Evolutionary conservation across 1,140 invertebrate genomes (phyloP).

Genomic region (Tetramorium alpestre): DNA sequence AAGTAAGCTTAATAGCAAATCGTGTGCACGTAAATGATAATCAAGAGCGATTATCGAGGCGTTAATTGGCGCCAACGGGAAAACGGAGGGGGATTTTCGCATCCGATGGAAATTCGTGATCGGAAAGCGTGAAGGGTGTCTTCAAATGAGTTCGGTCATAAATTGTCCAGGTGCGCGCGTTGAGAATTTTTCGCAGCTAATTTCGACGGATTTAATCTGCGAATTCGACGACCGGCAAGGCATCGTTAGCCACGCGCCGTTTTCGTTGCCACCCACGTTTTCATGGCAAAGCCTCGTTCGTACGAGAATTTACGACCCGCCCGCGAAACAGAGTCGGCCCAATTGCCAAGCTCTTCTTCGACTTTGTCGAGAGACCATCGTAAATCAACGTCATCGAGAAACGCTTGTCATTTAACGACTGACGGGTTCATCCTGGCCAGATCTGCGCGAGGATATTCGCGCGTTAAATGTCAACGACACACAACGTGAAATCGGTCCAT

Average conservation of each 20-base stretch:
- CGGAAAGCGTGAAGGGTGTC: slow-evolving; percentile 8
- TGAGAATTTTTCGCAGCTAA: slow-evolving; percentile 35
- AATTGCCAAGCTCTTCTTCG: slow-evolving; percentile 22
- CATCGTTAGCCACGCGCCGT: not conserved
- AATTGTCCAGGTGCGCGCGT: slow-evolving; percentile 14
- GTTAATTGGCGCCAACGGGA: not conserved
- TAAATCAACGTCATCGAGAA: slow-evolving; percentile 46
- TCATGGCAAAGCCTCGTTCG: not conserved
- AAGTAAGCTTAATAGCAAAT: not conserved
- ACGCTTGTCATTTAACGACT: slow-evolving; percentile 47
- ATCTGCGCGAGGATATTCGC: not conserved
- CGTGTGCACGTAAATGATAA: slow-evolving; percentile 24
- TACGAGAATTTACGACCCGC: slow-evolving; percentile 43
- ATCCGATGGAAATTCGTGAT: slow-evolving; percentile 11
- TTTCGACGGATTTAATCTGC: slow-evolving; percentile 23
- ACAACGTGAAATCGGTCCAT: not conserved
- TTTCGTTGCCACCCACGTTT: slow-evolving; percentile 13
- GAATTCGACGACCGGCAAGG: not conserved
- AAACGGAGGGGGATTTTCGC: not conserved
- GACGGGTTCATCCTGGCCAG: slow-evolving; percentile 43
- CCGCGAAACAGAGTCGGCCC: not conserved
- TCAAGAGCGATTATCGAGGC: not conserved
- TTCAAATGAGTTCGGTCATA: slow-evolving; percentile 9
- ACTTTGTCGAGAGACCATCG: slow-evolving; percentile 38
- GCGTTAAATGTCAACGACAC: not conserved